Conservation (phyloP, 2,888 invertebrate genomes). For the Hydrotaea diabolus region DNA sequence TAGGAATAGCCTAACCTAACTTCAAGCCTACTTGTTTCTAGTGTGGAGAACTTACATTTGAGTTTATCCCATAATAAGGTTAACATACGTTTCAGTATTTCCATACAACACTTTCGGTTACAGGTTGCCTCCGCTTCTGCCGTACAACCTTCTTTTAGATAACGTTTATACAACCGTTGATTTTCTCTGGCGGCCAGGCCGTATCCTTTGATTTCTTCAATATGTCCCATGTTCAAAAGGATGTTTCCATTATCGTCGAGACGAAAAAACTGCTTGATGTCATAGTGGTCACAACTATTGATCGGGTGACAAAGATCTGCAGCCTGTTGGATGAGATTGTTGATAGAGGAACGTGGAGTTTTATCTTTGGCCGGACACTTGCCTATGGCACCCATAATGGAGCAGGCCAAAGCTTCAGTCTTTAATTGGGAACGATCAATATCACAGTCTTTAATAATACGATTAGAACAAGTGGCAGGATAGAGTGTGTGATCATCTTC, state of each 20-base stretch:
- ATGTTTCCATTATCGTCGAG: constrained; percentile 80
- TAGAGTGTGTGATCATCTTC: constrained; percentile 12
- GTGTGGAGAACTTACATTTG: constrained; percentile 73
- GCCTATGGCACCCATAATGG: constrained; percentile 79
- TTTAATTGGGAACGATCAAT: constrained; percentile 76
- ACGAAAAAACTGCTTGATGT: constrained; percentile 80
- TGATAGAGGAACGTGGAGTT: constrained; percentile 62
- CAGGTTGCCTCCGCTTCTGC: constrained; percentile 73
- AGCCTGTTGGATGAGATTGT: constrained; percentile 58
- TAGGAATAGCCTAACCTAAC: constrained; percentile 3
- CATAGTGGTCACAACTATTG: constrained; percentile 77
- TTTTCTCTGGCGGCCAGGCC: constrained; percentile 72
- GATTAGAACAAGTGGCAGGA: constrained; percentile 69
- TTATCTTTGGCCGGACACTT: constrained; percentile 73
- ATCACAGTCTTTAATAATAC: constrained; percentile 74
- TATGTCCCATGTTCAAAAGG: constrained; percentile 77
- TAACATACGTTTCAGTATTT: constrained; percentile 72
- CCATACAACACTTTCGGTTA: constrained; percentile 69
- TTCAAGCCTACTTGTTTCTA: neutral
- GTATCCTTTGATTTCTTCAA: constrained; percentile 75
- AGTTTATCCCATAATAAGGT: constrained; percentile 72
- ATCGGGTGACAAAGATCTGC: constrained; percentile 71
- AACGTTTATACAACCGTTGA: constrained; percentile 73
- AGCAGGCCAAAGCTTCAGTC: constrained; percentile 77
- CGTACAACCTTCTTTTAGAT: constrained; percentile 72